A percentile compares a stretch with the other conserved stretches of the same genome.
Evolutionary conservation across 2,888 invertebrate genomes (phyloP).

Genomic region (Frankliniella intonsa): DNA sequence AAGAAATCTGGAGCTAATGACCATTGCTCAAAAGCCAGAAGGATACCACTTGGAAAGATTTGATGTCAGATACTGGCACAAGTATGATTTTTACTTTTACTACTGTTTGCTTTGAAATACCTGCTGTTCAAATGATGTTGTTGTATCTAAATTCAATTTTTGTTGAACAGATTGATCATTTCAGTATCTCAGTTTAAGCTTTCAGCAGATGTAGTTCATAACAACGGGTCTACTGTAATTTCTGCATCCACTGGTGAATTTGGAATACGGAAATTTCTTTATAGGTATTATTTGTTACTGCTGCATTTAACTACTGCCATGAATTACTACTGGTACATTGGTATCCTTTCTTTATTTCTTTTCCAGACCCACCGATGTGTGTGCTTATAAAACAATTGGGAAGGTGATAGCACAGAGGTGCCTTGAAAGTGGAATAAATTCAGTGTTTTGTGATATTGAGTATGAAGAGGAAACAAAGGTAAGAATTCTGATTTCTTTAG

Average conservation of each 20-base stretch:
- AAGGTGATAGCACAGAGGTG: not conserved
- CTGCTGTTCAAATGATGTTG: not conserved
- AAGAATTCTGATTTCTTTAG: not conserved
- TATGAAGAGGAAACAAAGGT: not conserved
- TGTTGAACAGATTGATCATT: not conserved
- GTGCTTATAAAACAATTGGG: not conserved
- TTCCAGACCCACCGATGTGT: not conserved
- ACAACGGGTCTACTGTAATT: not conserved
- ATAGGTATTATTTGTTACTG: not conserved
- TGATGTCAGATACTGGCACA: not conserved
- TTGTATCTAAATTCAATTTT: not conserved
- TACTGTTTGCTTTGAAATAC: not conserved
- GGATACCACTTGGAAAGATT: not conserved
- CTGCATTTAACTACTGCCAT: not conserved
- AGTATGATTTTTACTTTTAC: not conserved
- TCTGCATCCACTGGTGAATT: not conserved
- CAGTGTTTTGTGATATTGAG: not conserved
- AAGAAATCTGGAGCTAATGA: slow-evolving; percentile 8
- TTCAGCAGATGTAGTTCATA: not conserved
- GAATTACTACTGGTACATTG: not conserved
- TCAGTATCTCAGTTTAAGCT: not conserved
- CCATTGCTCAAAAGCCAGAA: not conserved
- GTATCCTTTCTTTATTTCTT: not conserved
- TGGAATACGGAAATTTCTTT: not conserved
- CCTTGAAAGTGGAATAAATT: slow-evolving; percentile 7